Conservation (phyloP, 2,888 invertebrate species). For the Rhagonycha lutea region DNA sequence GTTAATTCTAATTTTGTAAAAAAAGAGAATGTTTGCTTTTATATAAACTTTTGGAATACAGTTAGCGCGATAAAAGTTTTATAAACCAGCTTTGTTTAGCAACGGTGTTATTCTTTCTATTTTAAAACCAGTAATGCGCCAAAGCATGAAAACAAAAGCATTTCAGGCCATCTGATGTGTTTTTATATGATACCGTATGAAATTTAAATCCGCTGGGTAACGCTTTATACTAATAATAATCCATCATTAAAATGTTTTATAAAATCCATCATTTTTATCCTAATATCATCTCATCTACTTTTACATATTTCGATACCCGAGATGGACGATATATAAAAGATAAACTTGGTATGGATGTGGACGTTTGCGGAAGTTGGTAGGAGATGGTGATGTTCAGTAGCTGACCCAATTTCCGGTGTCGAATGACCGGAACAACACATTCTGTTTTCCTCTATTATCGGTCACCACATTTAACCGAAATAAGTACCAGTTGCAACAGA, state of each 20-base stretch:
- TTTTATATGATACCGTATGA: slow-evolving; percentile 4
- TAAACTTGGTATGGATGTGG: slow-evolving; percentile 40
- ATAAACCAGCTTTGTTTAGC: slow-evolving; percentile 6
- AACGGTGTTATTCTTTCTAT: slow-evolving; percentile 5
- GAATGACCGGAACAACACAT: slow-evolving; percentile 47
- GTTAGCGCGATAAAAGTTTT: slow-evolving; percentile 10
- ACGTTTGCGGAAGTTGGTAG: slow-evolving; percentile 45
- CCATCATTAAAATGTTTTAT: slow-evolving; percentile 31
- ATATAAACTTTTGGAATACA: not conserved
- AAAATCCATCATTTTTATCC: slow-evolving; percentile 30
- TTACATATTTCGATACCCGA: slow-evolving; percentile 22
- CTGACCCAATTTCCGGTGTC: slow-evolving; percentile 52
- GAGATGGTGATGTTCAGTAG: slow-evolving; percentile 50
- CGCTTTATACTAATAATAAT: slow-evolving; percentile 14
- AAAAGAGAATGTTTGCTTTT: not conserved
- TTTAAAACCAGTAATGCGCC: slow-evolving; percentile 5
- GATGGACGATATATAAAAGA: slow-evolving; percentile 34
- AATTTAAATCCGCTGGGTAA: slow-evolving; percentile 6
- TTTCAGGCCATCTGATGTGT: slow-evolving; percentile 5
- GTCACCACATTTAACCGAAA: slow-evolving; percentile 37
- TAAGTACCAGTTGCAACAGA: slow-evolving; percentile 18
- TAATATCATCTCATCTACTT: slow-evolving; percentile 25
- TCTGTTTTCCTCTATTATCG: slow-evolving; percentile 46
- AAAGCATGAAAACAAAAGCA: slow-evolving; percentile 8
- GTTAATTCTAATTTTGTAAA: not conserved